phyloP scores from a whole-genome alignment of 2,888 invertebrate species.

The Meandrusa payeni region DNA sequence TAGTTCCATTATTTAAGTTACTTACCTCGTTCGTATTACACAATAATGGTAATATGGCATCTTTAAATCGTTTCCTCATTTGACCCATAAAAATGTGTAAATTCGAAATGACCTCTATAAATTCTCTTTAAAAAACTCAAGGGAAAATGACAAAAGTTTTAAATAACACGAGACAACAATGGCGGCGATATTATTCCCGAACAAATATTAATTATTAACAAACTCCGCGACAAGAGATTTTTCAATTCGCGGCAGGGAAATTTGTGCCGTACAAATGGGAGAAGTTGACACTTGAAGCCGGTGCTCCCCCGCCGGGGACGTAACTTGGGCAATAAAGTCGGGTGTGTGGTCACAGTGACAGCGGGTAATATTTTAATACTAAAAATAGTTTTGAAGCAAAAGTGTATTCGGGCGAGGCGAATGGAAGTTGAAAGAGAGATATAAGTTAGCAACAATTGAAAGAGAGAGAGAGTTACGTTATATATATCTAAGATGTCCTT shows the following conservation, averaged over 20 bases:
- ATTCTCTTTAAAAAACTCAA: too few relatives aligned
- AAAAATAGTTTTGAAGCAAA: background rate
- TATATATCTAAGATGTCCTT: too few relatives aligned
- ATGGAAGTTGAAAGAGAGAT: too few relatives aligned
- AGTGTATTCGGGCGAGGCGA: too few relatives aligned
- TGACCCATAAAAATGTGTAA: too few relatives aligned
- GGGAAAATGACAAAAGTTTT: constrained; percentile 16
- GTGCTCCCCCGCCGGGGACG: constrained; percentile 38
- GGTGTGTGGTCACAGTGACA: constrained; percentile 7
- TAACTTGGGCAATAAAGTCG: constrained; percentile 67
- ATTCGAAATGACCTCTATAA: too few relatives aligned
- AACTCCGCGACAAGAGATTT: constrained; percentile 32
- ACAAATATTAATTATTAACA: constrained; percentile 28
- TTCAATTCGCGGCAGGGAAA: constrained; percentile 55
- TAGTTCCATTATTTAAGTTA: too few relatives aligned
- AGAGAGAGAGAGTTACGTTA: too few relatives aligned
- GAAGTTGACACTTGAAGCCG: constrained; percentile 48
- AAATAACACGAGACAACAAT: constrained; percentile 18
- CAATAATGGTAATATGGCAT: too few relatives aligned
- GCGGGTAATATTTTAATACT: background rate
- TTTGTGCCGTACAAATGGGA: constrained; percentile 60
- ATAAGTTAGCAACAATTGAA: too few relatives aligned
- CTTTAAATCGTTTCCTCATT: too few relatives aligned
- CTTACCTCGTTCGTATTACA: too few relatives aligned
- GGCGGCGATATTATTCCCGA: constrained; percentile 21